A percentile compares a stretch with the other conserved stretches of the same genome.
phyloP scores from a whole-genome alignment of 2,113 vertebrate genomes.

The Canis aureus region DNA sequence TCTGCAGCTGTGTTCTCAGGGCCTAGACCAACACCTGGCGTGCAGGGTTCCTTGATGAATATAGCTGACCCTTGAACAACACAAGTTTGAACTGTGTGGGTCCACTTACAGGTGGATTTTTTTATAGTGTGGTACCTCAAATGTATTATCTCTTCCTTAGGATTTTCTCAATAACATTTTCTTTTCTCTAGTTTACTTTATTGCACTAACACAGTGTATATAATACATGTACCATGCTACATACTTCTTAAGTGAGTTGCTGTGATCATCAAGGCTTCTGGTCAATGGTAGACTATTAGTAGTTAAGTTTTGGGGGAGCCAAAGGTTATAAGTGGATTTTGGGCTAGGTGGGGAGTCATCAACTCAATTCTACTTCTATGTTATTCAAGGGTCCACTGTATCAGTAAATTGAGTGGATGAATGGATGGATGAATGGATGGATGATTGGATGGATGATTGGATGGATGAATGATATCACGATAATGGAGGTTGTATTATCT shows the following conservation, averaged over 20 bases:
- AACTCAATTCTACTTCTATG: not conserved
- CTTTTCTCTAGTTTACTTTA: not conserved
- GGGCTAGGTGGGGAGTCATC: not conserved
- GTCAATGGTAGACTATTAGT: not conserved
- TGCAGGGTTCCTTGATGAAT: not conserved
- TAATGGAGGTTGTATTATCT: not conserved
- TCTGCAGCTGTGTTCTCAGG: not conserved
- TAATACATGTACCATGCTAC: not conserved
- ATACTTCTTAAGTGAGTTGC: not conserved
- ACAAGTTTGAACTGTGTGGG: not conserved
- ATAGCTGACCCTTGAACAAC: not conserved
- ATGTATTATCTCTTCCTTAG: not conserved
- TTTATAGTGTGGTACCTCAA: not conserved
- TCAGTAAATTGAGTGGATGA: not conserved
- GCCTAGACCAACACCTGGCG: not conserved
- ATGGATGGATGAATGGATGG: too few species aligned
- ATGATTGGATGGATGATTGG: too few species aligned
- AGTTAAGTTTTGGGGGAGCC: not conserved
- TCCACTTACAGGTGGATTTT: not conserved
- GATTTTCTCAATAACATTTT: not conserved
- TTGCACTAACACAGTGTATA: not conserved
- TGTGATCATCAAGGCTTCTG: not conserved
- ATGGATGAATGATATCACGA: too few species aligned
- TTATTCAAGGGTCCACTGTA: not conserved
- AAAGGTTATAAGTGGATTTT: not conserved